Conservation (phyloP, 2,797 vertebrate species). For the Tenualosa ilisha region DNA sequence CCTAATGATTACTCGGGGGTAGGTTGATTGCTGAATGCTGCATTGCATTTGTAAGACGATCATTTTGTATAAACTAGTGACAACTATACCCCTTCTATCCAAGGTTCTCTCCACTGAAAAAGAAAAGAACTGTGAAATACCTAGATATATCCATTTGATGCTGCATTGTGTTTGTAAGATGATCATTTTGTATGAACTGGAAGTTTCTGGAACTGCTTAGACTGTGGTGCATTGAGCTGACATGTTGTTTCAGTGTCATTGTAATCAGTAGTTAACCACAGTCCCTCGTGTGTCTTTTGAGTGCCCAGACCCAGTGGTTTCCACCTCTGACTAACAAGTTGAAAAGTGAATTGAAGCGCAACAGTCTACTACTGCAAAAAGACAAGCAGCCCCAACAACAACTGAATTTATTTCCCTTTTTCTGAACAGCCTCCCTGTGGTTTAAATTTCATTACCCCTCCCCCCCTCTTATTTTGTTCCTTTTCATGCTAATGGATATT, state of each 20-base stretch:
- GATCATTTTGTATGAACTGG: no score
- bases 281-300: background rate
- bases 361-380: background rate
- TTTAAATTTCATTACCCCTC: background rate
- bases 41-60: background rate
- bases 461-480: background rate
- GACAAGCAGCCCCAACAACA: background rate
- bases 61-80: no score
- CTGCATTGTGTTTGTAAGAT: background rate
- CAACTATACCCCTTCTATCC: background rate
- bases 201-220: background rate
- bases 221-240: no score
- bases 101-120: background rate
- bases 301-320: background rate
- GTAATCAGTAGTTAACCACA: background rate
- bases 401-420: background rate
- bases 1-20: conserved; percentile 4
- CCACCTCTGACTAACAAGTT: background rate
- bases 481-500: conserved; percentile 11
- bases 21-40: background rate
- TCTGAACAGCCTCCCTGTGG: background rate
- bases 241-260: background rate
- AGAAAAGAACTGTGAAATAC: background rate
- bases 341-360: background rate
- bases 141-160: background rate